These are phyloP conservation scores for Paratilapia polleni DNA, from an alignment of 2,113 vertebrate species.

Conservation along the genomic window DNA sequence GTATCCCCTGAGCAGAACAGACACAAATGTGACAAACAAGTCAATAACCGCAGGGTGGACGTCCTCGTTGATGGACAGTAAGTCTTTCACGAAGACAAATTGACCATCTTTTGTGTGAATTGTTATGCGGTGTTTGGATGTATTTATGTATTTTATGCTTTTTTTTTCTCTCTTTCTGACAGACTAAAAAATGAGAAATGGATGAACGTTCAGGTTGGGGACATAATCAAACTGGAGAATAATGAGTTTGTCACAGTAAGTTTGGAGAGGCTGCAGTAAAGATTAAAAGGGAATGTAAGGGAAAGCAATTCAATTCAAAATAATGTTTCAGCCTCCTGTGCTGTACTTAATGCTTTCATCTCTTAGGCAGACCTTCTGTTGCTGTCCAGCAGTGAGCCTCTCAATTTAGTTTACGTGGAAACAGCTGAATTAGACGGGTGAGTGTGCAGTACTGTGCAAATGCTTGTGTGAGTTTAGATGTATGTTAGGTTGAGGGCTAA, in stretches of 20 bases:
- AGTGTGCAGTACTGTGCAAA: background rate
- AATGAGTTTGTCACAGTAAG: slow-evolving; percentile 92
- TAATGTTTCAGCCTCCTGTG: background rate
- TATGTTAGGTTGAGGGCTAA: background rate
- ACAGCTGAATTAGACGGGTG: slow-evolving; percentile 95
- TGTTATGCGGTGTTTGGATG: background rate
- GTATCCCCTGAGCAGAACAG: slow-evolving; percentile 84
- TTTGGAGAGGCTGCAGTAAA: background rate
- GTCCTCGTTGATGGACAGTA: slow-evolving; percentile 88
- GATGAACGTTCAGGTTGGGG: slow-evolving; percentile 95
- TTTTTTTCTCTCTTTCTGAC: background rate
- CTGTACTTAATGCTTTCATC: background rate
- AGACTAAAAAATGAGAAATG: slow-evolving; percentile 90
- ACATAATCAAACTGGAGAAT: slow-evolving; percentile 92
- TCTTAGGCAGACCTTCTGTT: slow-evolving; percentile 91
- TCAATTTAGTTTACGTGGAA: slow-evolving; percentile 91
- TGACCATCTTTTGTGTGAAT: background rate
- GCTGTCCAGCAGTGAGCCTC: slow-evolving; percentile 93
- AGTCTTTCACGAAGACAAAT: slow-evolving; percentile 58
- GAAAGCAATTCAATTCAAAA: background rate
- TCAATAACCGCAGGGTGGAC: slow-evolving; percentile 90
- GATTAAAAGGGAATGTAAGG: background rate
- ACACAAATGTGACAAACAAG: slow-evolving; percentile 88
- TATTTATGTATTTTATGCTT: background rate
- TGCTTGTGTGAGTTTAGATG: background rate